phyloP scores from a whole-genome alignment of 2,113 vertebrate genomes.

The Mugil cephalus region DNA sequence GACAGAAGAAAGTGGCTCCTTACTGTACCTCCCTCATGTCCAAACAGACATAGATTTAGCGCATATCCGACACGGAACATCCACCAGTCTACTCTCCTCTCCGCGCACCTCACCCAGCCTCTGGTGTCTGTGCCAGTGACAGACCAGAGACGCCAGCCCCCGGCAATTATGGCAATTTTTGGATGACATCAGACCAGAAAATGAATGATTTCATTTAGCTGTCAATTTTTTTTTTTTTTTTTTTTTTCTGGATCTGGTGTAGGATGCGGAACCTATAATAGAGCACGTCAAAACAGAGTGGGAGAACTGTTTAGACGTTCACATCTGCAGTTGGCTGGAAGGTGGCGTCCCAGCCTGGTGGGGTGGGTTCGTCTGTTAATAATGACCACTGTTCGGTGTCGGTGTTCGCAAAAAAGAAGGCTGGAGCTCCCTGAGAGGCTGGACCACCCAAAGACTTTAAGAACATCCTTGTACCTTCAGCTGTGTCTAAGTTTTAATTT shows the following conservation, averaged over 20 bases:
- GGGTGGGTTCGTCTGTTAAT: conserved; percentile 70
- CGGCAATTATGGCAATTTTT: conserved; percentile 81
- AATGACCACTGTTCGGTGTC: conserved; percentile 70
- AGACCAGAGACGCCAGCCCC: conserved; percentile 79
- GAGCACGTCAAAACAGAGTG: conserved; percentile 74
- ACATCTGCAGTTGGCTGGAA: conserved; percentile 72
- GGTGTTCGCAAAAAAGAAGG: conserved; percentile 50
- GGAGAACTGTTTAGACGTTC: conserved; percentile 70
- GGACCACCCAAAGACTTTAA: conserved; percentile 80
- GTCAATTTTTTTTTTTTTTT: conserved; percentile 75
- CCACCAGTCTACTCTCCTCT: conserved; percentile 48
- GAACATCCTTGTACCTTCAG: conserved; percentile 72
- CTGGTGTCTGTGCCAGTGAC: conserved; percentile 73
- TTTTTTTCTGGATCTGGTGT: conserved; percentile 66
- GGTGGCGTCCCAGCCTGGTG: conserved; percentile 68
- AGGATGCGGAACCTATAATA: conserved; percentile 77
- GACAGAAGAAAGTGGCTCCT: conserved; percentile 56
- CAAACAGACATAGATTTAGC: conserved; percentile 55
- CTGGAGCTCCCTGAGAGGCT: conserved; percentile 52
- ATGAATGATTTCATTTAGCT: conserved; percentile 83
- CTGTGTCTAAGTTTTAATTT: conserved; percentile 70
- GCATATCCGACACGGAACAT: conserved; percentile 37
- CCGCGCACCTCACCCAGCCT: conserved; percentile 63
- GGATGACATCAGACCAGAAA: conserved; percentile 84
- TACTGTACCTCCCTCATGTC: conserved; percentile 17